Evolutionary conservation across 2,113 vertebrate species (phyloP).

Genomic region (Scartelaos histophorus): DNA sequence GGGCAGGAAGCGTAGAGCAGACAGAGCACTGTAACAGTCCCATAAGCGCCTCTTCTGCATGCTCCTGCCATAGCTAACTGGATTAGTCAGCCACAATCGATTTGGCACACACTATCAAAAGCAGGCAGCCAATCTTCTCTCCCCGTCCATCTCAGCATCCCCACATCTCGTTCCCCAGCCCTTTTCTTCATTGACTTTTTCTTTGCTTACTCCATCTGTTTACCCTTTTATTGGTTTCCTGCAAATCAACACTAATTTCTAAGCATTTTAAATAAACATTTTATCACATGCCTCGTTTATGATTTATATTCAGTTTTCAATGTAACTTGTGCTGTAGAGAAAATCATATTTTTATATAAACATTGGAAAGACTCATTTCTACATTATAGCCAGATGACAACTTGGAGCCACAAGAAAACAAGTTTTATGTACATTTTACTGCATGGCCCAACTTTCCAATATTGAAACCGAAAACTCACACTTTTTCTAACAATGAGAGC

Average conservation of each 20-base stretch:
- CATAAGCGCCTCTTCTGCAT: conserved; percentile 70
- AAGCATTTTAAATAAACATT: background rate
- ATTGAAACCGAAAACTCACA: background rate
- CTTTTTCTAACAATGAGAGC: background rate
- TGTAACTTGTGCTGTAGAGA: background rate
- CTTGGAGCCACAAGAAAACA: background rate
- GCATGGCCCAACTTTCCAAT: background rate
- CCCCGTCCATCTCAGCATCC: conserved; percentile 51
- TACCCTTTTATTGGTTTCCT: conserved; percentile 28
- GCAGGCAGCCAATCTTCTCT: conserved; percentile 67
- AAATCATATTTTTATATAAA: background rate
- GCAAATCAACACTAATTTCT: conserved; percentile 2
- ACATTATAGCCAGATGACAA: background rate
- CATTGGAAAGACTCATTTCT: background rate
- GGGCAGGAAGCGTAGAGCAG: conserved; percentile 33
- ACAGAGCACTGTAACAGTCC: conserved; percentile 56
- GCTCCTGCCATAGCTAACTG: conserved; percentile 73
- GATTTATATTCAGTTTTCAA: background rate
- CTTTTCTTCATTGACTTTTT: conserved; percentile 44
- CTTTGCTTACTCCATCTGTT: conserved; percentile 63
- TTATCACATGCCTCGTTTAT: conserved; percentile 1
- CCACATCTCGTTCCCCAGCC: conserved; percentile 32
- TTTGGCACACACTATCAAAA: conserved; percentile 75
- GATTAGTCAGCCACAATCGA: conserved; percentile 77
- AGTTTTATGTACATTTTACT: background rate